Base-by-base conservation (phyloP, 2,888 invertebrate species). In the Xiphydria camelus region DNA sequence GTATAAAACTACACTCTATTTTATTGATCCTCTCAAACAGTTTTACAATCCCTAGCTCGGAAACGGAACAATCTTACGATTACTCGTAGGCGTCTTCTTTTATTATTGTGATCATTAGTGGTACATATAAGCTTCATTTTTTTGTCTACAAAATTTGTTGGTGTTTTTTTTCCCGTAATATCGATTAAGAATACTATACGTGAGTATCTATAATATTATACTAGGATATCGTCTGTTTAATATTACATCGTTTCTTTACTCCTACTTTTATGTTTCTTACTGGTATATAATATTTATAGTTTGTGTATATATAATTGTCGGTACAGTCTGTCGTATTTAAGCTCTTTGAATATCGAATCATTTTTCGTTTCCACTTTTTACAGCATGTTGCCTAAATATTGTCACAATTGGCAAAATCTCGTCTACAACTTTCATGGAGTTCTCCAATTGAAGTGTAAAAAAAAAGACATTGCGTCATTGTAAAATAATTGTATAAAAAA, bases 1-100 rank as follows among this genome's bases (percentile, higher is more conserved):
- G 66, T 70, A 70, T 68, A 70, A 70, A 70, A 70, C 60, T 69
- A 68, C 59, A 48, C 44, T 64, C 60, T 67, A 66, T 58, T 53
- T 48, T 53, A 51, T 49, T 34, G n/a, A n/a, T n/a, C 25, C 19
- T 35, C 6, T 23, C 14, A 18, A 20, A 20, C 29, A 20, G 32
- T 38, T 25, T 19, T 22, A 32, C 25, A 33, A 47, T 18, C 5
- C 29, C 29, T 4, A 29, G 15, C 15, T 29, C 15, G 12, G 15
- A 4, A 29, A 29, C 5, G 15, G 9, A 29, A 29, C 12, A 29
- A 29, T 29, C 2, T 14, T 29, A 29, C 9, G 15, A 29, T 14
- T 14, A 12, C 15, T 10, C 15, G 6, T 29, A 14, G 23, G 23
- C 10, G 23, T 23, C n/a, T 14, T 29, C 18, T 6, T 41, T 31